phyloP scores from a whole-genome alignment of 2,888 invertebrate species.

The Agrochola lota region DNA sequence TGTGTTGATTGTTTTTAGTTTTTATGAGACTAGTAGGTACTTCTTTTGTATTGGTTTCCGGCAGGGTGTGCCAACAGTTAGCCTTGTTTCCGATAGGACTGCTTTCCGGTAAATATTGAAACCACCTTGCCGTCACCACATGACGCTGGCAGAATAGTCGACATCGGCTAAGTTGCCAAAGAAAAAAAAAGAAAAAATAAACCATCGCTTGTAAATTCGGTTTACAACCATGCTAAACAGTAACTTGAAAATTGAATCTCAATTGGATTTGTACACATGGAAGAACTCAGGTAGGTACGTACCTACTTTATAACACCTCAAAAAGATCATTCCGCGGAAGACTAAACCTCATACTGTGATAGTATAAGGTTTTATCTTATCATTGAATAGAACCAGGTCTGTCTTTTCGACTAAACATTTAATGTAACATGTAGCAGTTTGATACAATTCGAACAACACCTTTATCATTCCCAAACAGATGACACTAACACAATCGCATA shows the following conservation, averaged over 20 bases:
- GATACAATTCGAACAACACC: background rate
- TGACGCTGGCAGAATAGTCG: too few species aligned
- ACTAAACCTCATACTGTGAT: too few species aligned
- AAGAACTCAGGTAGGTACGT: too few species aligned
- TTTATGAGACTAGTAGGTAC: background rate
- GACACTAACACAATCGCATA: slow-evolving; percentile 44
- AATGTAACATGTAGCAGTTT: background rate
- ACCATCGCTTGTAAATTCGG: background rate
- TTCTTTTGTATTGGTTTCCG: background rate
- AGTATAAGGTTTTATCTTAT: background rate
- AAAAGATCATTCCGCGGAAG: too few species aligned
- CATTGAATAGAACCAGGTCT: background rate
- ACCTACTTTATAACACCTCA: too few species aligned
- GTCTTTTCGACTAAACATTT: background rate
- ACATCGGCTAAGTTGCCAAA: too few species aligned
- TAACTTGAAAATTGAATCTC: background rate
- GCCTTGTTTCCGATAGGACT: background rate
- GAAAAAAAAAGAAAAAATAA: background rate
- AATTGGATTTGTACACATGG: too few species aligned
- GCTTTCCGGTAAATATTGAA: background rate
- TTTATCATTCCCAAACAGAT: slow-evolving; percentile 16
- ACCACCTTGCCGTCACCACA: too few species aligned
- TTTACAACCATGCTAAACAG: too few species aligned
- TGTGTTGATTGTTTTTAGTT: slow-evolving; percentile 10
- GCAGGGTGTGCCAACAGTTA: background rate